Base-by-base conservation (phyloP, 2,888 invertebrate genomes). In the Limnephilus lunatus region DNA sequence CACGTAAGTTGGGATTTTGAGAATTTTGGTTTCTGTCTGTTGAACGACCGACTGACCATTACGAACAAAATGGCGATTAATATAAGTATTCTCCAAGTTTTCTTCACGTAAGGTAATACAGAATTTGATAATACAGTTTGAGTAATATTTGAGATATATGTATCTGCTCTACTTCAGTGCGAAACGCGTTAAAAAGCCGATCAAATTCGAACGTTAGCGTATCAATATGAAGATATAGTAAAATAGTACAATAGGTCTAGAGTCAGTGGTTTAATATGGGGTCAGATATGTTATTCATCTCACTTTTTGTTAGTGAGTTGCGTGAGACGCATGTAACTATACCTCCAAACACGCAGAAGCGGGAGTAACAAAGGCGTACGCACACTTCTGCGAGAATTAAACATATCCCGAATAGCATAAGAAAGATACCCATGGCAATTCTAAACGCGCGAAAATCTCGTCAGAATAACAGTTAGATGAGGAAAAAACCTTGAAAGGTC, bases 401-500 rank as follows among this genome's bases (percentile, higher is more conserved):
- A 68, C 19, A 68, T 1, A 25, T 19, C 25, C 53, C 53, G 53
- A 68, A 68, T 7, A 68, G 53, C 53, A 19, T 53, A 53, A 53
- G 19, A 68, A 68, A 68, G 53, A 68, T 25, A 68, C 25, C 53
- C 1, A 5, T 15, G 25, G 53, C 19, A 68, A 68, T 68, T 19
- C 53, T 7, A 68, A 68, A 19, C 53, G 53, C 53, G 53, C 53
- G 25, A 68, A 68, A 68, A 19, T 83, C 83, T 83, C 35, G 83
- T 83, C 15, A 83, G 35, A 83, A 32, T 5, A 83, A 83, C 83
- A 31, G 83, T 83, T 32, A 31, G 15, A 0, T 15, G 83, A 32
- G 35, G 83, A 83, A 83, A 83, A 32, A 31, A 83, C 83, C 83
- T 83, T 83, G 83, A 25, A 83, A 83, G 83, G 83, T 83, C 83